Conservation (phyloP, 2,888 invertebrate species). For the Melieria picta region DNA sequence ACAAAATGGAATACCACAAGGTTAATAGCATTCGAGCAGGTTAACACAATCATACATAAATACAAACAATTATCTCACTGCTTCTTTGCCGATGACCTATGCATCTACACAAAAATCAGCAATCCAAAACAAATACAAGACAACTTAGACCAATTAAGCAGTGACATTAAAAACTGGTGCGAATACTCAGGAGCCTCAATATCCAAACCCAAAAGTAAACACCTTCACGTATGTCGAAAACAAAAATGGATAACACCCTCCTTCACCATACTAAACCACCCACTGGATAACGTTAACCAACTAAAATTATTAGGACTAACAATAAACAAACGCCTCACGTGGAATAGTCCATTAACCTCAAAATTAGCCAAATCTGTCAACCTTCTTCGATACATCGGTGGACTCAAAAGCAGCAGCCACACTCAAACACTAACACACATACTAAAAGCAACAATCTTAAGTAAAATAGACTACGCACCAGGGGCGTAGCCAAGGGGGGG, state of each 20-base stretch:
- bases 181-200: constrained; percentile 15
- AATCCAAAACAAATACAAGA: no score
- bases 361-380: neutral
- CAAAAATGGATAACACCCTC: neutral
- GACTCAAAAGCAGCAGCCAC: neutral
- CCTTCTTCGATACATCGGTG: neutral
- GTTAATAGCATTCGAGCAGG: no score
- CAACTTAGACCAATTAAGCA: no score
- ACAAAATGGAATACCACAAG: no score
- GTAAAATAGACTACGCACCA: no score
- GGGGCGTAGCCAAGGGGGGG: no score
- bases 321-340: constrained; percentile 1
- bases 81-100: no score
- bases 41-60: no score
- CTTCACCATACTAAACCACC: neutral
- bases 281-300: neutral
- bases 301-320: neutral
- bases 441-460: neutral
- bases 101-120: no score
- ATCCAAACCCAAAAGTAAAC: constrained; percentile 8
- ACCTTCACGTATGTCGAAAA: neutral
- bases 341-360: neutral
- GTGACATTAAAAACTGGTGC: constrained; percentile 5
- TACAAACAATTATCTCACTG: no score
- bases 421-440: neutral